These are phyloP conservation scores for Luehdorfia chinensis DNA, from an alignment of 1,140 invertebrate genomes.

Conservation along the genomic window DNA sequence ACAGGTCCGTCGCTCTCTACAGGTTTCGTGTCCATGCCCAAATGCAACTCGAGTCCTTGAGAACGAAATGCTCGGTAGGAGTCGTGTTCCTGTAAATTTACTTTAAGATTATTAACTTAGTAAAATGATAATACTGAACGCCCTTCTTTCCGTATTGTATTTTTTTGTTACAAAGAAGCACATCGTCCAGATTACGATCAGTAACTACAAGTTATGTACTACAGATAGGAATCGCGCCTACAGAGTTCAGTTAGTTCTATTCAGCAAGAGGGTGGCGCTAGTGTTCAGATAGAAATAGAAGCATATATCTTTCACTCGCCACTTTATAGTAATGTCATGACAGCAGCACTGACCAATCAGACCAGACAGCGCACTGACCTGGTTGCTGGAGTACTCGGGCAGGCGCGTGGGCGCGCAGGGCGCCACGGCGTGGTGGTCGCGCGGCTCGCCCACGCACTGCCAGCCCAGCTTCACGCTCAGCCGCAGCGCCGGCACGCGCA, in stretches of 20 bases:
- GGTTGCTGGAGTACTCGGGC: conserved; percentile 97
- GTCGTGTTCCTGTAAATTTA: conserved; percentile 53
- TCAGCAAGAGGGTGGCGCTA: no score
- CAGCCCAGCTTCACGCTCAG: conserved; percentile 92
- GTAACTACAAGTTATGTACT: no score
- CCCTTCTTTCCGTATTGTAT: no score
- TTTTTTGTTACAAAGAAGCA: background rate
- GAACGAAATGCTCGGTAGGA: conserved; percentile 96
- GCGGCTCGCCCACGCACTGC: conserved; percentile 94
- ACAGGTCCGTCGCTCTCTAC: conserved; percentile 84
- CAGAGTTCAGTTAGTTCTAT: no score
- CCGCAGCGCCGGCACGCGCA: conserved; percentile 94
- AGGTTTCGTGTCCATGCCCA: conserved; percentile 93
- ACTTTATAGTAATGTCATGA: no score
- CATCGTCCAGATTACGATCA: no score
- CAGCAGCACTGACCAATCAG: no score
- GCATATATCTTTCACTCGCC: no score
- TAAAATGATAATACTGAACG: no score
- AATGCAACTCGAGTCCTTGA: conserved; percentile 92
- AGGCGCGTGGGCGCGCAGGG: conserved; percentile 97
- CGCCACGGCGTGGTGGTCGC: conserved; percentile 97
- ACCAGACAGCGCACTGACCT: conserved; percentile 78
- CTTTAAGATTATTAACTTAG: background rate
- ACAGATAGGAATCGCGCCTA: no score
- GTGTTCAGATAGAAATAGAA: no score